Evolutionary conservation across 2,888 invertebrate species (phyloP).

Genomic region (Dioctria linearis): DNA sequence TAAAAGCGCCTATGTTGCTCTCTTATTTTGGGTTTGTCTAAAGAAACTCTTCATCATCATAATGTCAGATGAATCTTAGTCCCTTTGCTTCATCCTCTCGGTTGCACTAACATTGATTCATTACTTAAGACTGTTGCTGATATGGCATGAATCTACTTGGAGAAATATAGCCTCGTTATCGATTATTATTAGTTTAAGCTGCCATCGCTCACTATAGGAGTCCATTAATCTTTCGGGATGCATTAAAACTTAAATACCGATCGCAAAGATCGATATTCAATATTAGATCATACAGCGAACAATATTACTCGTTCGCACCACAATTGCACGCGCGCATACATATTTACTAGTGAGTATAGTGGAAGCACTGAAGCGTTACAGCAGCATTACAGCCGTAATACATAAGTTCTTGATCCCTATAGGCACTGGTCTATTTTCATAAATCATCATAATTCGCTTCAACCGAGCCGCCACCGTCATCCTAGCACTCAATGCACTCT

Average conservation of each 20-base stretch:
- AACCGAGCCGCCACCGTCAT: not conserved
- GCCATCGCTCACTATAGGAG: slow-evolving; percentile 18
- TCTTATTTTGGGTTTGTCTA: too few relatives aligned
- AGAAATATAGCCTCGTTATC: slow-evolving; percentile 23
- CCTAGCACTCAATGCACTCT: not conserved
- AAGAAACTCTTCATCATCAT: too few relatives aligned
- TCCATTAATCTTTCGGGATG: slow-evolving; percentile 15
- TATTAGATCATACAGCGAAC: not conserved
- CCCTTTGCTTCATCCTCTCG: too few relatives aligned
- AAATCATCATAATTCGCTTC: slow-evolving; percentile 36
- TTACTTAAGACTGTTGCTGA: too few relatives aligned
- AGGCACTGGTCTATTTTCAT: slow-evolving; percentile 41
- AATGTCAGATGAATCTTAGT: too few relatives aligned
- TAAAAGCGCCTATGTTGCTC: too few relatives aligned
- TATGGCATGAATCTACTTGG: not conserved
- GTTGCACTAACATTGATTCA: too few relatives aligned
- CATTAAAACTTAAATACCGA: slow-evolving; percentile 40
- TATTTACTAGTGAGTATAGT: too few relatives aligned
- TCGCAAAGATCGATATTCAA: slow-evolving; percentile 35
- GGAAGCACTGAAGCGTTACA: not conserved
- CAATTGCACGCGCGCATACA: slow-evolving; percentile 22
- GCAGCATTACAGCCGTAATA: not conserved
- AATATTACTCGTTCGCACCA: slow-evolving; percentile 5
- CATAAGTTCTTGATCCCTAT: slow-evolving; percentile 19
- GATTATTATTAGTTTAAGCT: slow-evolving; percentile 42